Base-by-base conservation (phyloP, 2,113 vertebrate species). In the Notechis scutatus region DNA sequence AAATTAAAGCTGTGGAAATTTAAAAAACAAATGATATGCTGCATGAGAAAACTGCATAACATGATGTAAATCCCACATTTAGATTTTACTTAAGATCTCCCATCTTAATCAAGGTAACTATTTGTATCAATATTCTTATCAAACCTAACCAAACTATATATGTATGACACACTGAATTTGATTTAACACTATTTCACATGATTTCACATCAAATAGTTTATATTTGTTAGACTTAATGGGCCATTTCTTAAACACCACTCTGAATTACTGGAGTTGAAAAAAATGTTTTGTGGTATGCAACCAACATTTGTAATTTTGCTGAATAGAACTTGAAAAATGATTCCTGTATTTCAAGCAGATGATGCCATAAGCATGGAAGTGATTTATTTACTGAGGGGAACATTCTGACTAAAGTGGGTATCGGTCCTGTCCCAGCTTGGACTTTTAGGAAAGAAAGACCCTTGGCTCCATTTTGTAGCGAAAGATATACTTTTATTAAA, bases 41-140 rank as follows among this genome's bases (percentile, higher is more conserved):
- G 23, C 3, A 47, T 57, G n/a, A 57, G 91, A 86, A 91, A 93
- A 90, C 89, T 95, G 34, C 55, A 90, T 92, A 91, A 85, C 94
- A 94, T 45, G 91, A 85, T 93, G 94, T 55, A 94, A 93, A 20
- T 12, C 45, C 39, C 45, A n/a, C 45, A 47, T 85, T 85, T 91
- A 56, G 21, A 56, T 91, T 91, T 87, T 45, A 50, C 42, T 91
- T 59, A 42, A 18, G 8, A 59, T 87, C 26, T 47, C 45, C 24
- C 5, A n/a, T 87, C 91, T 87, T 91, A 50, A 86, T 86, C 39
- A 59, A 87, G 55, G 6, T 55, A 87, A 23, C 55, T 39, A n/a
- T 42, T 86, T 57, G 39, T 7, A 24, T 5, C 11, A 59, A 23
- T 93, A 92, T 47, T 88, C 26, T 87, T 94, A 91, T 90, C 93